A percentile compares a stretch with the other conserved stretches of the same genome.
Evolutionary conservation across 2,888 invertebrate genomes (phyloP).

Genomic region (Zonitis immaculata): DNA sequence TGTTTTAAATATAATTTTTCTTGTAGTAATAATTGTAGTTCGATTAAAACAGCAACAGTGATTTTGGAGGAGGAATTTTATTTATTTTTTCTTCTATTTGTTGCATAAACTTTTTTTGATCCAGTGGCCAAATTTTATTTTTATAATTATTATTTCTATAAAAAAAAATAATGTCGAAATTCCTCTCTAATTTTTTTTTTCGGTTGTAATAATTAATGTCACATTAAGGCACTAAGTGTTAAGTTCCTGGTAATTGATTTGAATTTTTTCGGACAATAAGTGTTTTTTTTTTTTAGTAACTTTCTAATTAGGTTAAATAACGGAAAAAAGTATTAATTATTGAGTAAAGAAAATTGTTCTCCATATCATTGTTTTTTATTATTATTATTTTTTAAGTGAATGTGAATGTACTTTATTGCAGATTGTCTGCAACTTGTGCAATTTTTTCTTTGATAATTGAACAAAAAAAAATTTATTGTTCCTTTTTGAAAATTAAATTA

Average conservation of each 20-base stretch:
- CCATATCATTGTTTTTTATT: constrained; percentile 18
- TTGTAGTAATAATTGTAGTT: constrained; percentile 17
- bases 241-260: constrained; percentile 27
- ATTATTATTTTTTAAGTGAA: constrained; percentile 9
- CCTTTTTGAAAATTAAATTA: constrained; percentile 35
- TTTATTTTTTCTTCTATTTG: constrained; percentile 13
- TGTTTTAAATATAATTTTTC: constrained; percentile 30
- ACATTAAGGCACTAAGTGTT: constrained; percentile 30
- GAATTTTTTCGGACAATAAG: constrained; percentile 21
- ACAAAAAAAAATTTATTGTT: constrained; percentile 34
- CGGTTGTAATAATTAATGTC: constrained; percentile 13
- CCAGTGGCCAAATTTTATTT: constrained; percentile 24
- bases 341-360: constrained; percentile 13
- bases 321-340: constrained; percentile 16
- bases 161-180: neutral
- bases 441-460: constrained; percentile 30
- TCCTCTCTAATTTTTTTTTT: constrained; percentile 3
- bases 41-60: constrained; percentile 4
- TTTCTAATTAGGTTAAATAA: constrained; percentile 14
- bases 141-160: neutral
- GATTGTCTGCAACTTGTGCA: constrained; percentile 40
- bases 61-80: constrained; percentile 17
- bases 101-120: constrained; percentile 6
- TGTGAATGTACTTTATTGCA: constrained; percentile 27
- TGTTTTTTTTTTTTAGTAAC: constrained; percentile 10